Base-by-base conservation (phyloP, 2,888 invertebrate species). In the Acronicta aceris region DNA sequence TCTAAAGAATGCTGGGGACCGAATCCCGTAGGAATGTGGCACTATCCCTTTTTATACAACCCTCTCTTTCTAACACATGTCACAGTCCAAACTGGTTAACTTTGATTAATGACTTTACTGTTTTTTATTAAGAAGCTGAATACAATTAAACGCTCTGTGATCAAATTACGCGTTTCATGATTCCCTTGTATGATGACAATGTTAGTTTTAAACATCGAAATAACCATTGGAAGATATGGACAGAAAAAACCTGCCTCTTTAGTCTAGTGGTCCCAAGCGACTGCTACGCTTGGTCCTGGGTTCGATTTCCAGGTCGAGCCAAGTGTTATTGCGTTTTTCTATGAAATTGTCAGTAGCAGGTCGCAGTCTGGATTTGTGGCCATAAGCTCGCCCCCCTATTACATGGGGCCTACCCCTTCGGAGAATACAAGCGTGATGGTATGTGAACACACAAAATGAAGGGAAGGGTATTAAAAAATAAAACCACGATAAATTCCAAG, bases 91-190 rank as follows among this genome's bases (percentile, higher is more conserved):
- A 90, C 90, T 87, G 85, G 92, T 92, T 92, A 88, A 71, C 74
- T 82, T 87, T 92, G 93, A 93, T 92, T 90, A 91, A 93, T 91
- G 85, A 76, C 69, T 81, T 77, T 61, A 65, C 56, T 38, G 62
- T 74, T 81, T 88, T 87, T 85, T 87, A 36, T 83, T 74, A 79
- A 62, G 80, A 63, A 74, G 75, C 82, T 83, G 85, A 84, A 87
- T 88, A 79, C 75, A 90, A 89, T 90, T 88, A 90, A 85, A 57
- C 16, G n/a, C 13, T 30, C 13, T 49, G 27, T 42, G 38, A 50
- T 69, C 48, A 51, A 48, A 56, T 69, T 55, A 52, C 17, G 55
- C 27, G 30, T 49, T 50, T 59, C 46, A 54, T 27, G 49, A 41
- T 59, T 63, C 52, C 40, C 17, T 33, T 27, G 49, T 36, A 56